A percentile compares a stretch with the other conserved stretches of the same genome.
These are phyloP conservation scores for Bubalus kerabau DNA, from an alignment of 2,113 vertebrate genomes.

Conservation along the genomic window DNA sequence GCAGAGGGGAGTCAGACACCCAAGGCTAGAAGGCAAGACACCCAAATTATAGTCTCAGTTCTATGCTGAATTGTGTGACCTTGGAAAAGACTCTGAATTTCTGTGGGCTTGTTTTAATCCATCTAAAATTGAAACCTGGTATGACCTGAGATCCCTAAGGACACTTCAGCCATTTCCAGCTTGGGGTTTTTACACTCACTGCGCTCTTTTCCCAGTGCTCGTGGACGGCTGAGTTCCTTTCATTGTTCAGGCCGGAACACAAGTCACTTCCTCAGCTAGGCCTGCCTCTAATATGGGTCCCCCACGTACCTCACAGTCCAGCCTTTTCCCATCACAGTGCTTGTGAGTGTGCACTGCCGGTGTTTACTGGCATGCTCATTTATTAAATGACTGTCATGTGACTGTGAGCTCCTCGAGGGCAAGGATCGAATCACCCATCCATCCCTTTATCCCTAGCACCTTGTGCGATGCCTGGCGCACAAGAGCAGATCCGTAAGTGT, in stretches of 20 bases:
- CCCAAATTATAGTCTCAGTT: not conserved
- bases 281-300: fast-evolving
- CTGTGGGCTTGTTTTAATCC: not conserved
- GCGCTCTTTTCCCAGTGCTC: not conserved
- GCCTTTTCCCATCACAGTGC: not conserved
- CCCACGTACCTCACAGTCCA: not conserved
- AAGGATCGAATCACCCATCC: not conserved
- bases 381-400: not conserved
- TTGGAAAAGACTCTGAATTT: not conserved
- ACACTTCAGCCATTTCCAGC: not conserved
- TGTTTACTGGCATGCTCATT: not conserved
- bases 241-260: not conserved
- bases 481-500: not conserved
- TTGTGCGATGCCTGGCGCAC: not conserved
- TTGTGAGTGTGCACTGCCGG: fast-evolving
- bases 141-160: not conserved
- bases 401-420: not conserved
- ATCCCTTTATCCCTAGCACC: not conserved
- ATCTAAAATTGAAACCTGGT: not conserved
- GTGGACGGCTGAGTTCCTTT: not conserved
- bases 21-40: not conserved
- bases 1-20: not conserved
- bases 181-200: not conserved
- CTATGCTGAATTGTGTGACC: not conserved
- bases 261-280: not conserved